Conservation (phyloP, 2,797 vertebrate species). For the Acipenser transmontanus region DNA sequence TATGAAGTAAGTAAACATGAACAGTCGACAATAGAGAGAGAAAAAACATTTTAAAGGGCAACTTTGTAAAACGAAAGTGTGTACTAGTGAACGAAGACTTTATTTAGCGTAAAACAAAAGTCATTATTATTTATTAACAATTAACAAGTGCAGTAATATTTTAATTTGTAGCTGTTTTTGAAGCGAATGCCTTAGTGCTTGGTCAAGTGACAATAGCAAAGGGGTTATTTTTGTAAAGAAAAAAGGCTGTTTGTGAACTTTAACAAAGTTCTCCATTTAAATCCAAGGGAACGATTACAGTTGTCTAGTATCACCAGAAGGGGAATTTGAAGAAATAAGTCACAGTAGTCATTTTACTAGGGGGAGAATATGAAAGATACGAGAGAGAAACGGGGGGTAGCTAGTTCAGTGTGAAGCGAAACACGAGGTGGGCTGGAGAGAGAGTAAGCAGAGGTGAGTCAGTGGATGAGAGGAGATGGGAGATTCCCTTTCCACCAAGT, state of each 20-base stretch:
- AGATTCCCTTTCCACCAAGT: conserved; percentile 42
- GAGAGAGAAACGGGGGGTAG: conserved; percentile 32
- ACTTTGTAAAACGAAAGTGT: conserved; percentile 17
- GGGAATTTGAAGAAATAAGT: no score
- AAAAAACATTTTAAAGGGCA: conserved; percentile 5
- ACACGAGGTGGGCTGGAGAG: conserved; percentile 67
- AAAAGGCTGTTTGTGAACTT: not conserved
- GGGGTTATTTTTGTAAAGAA: not conserved
- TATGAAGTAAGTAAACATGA: not conserved
- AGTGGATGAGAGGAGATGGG: conserved; percentile 52
- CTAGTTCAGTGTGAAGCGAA: conserved; percentile 59
- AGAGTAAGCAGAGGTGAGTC: conserved; percentile 61
- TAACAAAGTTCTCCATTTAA: no score
- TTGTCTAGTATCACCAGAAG: no score
- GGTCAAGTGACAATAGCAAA: not conserved
- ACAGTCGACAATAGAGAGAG: not conserved
- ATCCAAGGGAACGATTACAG: no score
- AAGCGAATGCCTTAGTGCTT: no score
- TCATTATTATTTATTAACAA: no score
- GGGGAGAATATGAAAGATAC: not conserved
- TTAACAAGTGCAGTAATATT: no score
- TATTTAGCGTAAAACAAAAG: not conserved
- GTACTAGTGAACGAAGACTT: not conserved
- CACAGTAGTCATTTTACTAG: no score
- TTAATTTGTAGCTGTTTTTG: no score